Conservation (phyloP, 2,888 invertebrate genomes). For the Drosophila fulvimacula region DNA sequence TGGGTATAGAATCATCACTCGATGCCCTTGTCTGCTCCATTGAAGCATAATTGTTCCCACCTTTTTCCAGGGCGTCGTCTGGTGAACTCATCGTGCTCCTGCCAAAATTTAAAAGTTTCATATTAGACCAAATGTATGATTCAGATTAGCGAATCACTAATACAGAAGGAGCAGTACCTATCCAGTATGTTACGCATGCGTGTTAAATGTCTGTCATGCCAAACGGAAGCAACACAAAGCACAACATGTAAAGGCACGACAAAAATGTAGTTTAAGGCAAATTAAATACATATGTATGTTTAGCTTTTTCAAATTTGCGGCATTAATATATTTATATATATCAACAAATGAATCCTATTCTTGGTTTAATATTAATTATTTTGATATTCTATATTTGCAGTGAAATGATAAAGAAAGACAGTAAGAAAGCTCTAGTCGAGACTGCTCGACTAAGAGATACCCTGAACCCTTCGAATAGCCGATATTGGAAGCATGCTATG, state of each 20-base stretch:
- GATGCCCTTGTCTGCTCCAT: background rate
- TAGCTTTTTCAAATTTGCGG: background rate
- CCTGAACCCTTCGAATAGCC: no score
- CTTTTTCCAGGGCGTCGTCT: constrained; percentile 3
- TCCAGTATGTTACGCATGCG: background rate
- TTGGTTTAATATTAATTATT: no score
- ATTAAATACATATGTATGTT: background rate
- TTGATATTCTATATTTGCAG: no score
- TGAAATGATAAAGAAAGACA: background rate
- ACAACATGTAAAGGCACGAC: background rate
- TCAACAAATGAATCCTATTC: no score
- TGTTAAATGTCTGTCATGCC: background rate
- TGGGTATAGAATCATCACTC: background rate
- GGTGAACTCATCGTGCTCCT: constrained; percentile 32
- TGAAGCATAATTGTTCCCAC: background rate
- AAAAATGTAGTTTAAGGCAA: background rate
- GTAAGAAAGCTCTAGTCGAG: no score
- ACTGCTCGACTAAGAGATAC: no score
- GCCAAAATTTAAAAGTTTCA: background rate
- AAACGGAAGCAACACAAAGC: background rate
- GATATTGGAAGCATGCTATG: no score
- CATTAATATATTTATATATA: no score
- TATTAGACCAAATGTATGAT: background rate
- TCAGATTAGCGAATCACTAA: background rate
- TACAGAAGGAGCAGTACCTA: background rate